Evolutionary conservation across 1,140 invertebrate genomes (phyloP), one percentile per base, ranked within the genome.

Genomic region (Dinoponera quadriceps): DNA sequence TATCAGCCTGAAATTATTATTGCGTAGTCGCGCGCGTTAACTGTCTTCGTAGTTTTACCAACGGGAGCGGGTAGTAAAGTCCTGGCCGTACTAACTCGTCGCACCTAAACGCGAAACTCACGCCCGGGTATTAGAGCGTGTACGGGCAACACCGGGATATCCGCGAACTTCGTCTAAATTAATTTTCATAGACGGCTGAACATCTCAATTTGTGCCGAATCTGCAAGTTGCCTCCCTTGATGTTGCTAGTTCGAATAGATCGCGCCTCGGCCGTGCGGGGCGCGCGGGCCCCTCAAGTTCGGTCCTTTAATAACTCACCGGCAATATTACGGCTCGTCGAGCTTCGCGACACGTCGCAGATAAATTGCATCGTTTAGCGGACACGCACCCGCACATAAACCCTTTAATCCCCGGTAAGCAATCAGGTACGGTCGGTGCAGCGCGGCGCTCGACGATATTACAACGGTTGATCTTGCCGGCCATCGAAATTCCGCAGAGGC

Each of bases 241-340:
- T 62, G 55, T 57, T 38, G 74, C 69, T 81, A 80, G 65, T 69
- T 80, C 63, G 63, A 80, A 80, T 69, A 80, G 75, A 78, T 74
- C 69, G 29, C 18, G 51, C 20, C 38, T 44, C 22, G 14, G 20
- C 18, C 38, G 27, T 25, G 59, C 65, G 20, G 18, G 18, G 51
- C 44, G 49, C 22, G 25, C 22, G 51, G 75, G 69, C 62, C 84
- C 60, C 60, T 72, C 51, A 85, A 85, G 82, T 80, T 86, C 48
- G 73, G 74, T 44, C 85, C 74, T 86, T 85, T 86, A 86, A 86
- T 86, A 86, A 84, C 82, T 84, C 74, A 81, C 83, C 74, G 54
- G 85, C 85, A 81, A 86, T 86, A 86, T 86, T 86, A 84, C 85
- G 85, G 66, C 74, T 71, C 73, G 82, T 69, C 82, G 57, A 81